These are phyloP conservation scores for Silurus lanzhouensis DNA, from an alignment of 2,797 vertebrate genomes.

Conservation along the genomic window DNA sequence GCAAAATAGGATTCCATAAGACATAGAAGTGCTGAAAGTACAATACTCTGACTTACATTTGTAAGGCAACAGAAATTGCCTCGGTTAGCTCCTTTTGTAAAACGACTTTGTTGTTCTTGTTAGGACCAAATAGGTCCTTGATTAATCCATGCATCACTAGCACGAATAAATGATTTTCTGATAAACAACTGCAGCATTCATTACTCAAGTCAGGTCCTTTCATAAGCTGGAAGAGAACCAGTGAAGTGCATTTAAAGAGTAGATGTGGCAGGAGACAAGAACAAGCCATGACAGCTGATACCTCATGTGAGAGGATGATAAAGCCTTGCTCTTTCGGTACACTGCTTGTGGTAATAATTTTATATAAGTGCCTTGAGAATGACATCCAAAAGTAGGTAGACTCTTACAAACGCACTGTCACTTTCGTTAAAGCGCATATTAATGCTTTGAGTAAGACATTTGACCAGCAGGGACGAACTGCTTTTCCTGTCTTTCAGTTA, in stretches of 20 bases:
- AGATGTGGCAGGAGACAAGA: slow-evolving; percentile 20
- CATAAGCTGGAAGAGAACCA: slow-evolving; percentile 34
- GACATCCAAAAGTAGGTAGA: background rate
- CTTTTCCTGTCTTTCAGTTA: background rate
- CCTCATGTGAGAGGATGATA: slow-evolving; percentile 22
- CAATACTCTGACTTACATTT: too few species aligned
- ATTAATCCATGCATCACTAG: background rate
- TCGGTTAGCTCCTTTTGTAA: background rate
- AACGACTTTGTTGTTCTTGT: background rate
- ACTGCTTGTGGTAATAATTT: slow-evolving; percentile 7
- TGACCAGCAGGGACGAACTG: background rate
- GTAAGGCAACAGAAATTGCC: background rate
- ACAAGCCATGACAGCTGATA: slow-evolving; percentile 39
- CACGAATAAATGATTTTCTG: slow-evolving; percentile 18
- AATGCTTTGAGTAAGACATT: background rate
- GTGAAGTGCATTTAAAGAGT: background rate
- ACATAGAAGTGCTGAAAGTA: background rate
- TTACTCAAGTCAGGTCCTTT: slow-evolving; percentile 42
- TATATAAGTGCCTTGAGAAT: background rate
- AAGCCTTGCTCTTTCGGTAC: slow-evolving; percentile 15
- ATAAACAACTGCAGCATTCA: slow-evolving; percentile 29
- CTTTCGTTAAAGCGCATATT: background rate
- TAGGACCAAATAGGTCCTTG: background rate
- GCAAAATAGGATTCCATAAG: background rate
- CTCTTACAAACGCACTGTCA: background rate